Evolutionary conservation across 2,113 vertebrate genomes (phyloP).

Genomic region (Chaenocephalus aceratus): DNA sequence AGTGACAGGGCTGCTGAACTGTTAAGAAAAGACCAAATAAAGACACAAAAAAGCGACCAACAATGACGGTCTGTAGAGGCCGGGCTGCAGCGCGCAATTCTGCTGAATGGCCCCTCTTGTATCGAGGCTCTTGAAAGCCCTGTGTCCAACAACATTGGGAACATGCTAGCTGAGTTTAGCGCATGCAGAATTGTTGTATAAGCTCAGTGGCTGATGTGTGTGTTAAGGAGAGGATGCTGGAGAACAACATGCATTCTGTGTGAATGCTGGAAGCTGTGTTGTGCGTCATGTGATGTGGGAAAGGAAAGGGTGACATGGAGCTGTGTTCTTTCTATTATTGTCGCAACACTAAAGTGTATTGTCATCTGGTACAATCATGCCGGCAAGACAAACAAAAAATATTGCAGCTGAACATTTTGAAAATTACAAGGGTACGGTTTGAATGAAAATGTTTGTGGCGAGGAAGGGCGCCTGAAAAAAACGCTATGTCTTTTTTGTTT

Average conservation of each 20-base stretch:
- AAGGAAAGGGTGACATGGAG: not conserved
- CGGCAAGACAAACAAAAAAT: not conserved
- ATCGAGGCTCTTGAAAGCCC: constrained; percentile 50
- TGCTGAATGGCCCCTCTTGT: constrained; percentile 70
- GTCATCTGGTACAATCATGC: not conserved
- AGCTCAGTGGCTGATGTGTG: not conserved
- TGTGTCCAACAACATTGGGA: constrained; percentile 60
- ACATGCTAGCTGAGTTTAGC: constrained; percentile 58
- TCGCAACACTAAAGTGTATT: not conserved
- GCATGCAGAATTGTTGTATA: constrained; percentile 38
- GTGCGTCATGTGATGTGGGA: constrained; percentile 1
- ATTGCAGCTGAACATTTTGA: not conserved
- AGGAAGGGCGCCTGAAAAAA: not conserved
- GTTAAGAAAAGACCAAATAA: constrained; percentile 42
- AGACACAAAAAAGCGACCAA: constrained; percentile 43
- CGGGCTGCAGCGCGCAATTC: constrained; percentile 14
- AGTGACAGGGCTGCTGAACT: not conserved
- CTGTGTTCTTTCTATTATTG: not conserved
- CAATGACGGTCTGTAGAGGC: constrained; percentile 44
- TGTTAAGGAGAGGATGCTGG: not conserved
- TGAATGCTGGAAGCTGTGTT: constrained; percentile 51
- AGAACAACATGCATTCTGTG: constrained; percentile 50
- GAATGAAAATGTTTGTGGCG: not conserved
- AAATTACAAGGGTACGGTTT: not conserved
- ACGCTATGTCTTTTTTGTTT: not conserved